These are phyloP conservation scores for Zootermopsis nevadensis DNA, from an alignment of 2,888 invertebrate species.

Conservation along the genomic window DNA sequence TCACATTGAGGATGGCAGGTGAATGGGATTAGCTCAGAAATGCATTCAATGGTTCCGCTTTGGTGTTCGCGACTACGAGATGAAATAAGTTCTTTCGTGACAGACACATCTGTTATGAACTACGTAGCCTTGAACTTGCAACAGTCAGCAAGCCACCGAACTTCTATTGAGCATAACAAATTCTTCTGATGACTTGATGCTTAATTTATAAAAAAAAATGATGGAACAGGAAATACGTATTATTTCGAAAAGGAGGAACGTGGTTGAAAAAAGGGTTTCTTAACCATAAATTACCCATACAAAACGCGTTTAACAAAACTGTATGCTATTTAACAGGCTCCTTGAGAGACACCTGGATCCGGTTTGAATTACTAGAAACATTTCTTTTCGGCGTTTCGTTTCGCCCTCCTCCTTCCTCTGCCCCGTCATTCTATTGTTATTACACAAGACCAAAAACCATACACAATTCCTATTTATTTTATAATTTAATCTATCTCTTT, in stretches of 20 bases:
- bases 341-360: conserved; percentile 39
- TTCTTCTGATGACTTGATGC: background rate
- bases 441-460: conserved; percentile 30
- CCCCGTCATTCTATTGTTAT: conserved; percentile 10
- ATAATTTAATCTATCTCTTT: conserved; percentile 41
- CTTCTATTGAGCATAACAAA: too few relatives aligned
- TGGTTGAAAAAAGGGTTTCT: background rate
- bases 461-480: conserved; percentile 36
- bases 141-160: too few relatives aligned
- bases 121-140: too few relatives aligned
- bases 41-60: background rate
- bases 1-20: too few relatives aligned
- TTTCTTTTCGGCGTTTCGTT: conserved; percentile 25
- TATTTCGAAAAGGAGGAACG: conserved; percentile 1
- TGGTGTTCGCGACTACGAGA: background rate
- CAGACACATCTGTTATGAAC: too few relatives aligned
- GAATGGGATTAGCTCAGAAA: too few relatives aligned
- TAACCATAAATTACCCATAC: conserved; percentile 28
- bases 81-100: background rate
- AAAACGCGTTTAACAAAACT: background rate
- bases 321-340: conserved; percentile 4
- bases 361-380: conserved; percentile 32
- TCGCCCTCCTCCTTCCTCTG: background rate
- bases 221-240: background rate
- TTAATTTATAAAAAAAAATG: background rate